Conservation (phyloP, 2,113 vertebrate species). For the Corvus moneduloides region DNA sequence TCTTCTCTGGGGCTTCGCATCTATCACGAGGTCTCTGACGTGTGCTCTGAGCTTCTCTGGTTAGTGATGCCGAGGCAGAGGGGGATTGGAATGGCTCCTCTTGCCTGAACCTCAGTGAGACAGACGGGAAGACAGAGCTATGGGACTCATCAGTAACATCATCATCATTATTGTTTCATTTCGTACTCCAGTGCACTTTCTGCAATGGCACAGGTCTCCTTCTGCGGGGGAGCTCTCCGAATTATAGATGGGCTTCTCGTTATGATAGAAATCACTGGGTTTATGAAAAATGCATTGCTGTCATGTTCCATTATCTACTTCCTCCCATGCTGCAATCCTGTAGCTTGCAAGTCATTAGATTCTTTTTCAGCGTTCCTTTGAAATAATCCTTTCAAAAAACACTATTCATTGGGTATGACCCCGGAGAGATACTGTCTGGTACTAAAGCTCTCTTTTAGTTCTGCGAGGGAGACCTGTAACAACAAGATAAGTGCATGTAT, state of each 20-base stretch:
- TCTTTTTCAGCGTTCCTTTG: constrained; percentile 56
- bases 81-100: background rate
- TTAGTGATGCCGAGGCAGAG: background rate
- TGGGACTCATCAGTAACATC: constrained; percentile 59
- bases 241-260: constrained; percentile 55
- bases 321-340: constrained; percentile 54
- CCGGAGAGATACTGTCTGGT: constrained; percentile 58
- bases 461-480: constrained; percentile 50
- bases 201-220: constrained; percentile 3
- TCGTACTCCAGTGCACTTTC: constrained; percentile 39
- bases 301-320: constrained; percentile 65
- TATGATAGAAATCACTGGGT: constrained; percentile 40
- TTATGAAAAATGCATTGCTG: constrained; percentile 66
- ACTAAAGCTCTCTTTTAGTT: constrained; percentile 47
- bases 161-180: constrained; percentile 57
- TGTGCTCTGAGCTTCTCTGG: background rate
- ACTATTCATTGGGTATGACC: constrained; percentile 55
- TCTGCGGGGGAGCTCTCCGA: constrained; percentile 1
- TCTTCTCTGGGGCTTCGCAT: background rate
- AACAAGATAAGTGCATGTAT: constrained; percentile 62
- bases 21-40: background rate
- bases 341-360: constrained; percentile 62
- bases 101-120: background rate
- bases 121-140: constrained; percentile 27
- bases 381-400: constrained; percentile 57